Evolutionary conservation across 2,113 vertebrate species (phyloP).

Genomic region (Anoura caudifer): DNA sequence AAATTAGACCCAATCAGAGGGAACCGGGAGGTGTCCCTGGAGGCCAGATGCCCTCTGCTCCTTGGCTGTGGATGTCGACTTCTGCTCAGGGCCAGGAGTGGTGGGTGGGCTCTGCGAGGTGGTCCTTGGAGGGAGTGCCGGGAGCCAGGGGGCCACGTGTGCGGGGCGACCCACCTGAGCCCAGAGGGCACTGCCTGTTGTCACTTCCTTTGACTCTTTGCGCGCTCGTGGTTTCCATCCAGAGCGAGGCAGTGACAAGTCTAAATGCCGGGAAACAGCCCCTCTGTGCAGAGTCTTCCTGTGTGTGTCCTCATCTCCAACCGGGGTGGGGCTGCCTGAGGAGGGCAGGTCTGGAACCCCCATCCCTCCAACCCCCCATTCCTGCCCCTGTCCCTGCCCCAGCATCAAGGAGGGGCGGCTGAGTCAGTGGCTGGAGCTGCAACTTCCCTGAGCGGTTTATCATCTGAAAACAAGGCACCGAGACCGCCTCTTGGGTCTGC

Average conservation of each 20-base stretch:
- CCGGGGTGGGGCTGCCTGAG: too few species aligned
- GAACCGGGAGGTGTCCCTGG: constrained; percentile 25
- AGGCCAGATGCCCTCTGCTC: constrained; percentile 15
- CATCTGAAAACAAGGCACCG: not conserved
- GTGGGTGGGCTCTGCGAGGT: not conserved
- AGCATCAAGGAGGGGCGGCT: not conserved
- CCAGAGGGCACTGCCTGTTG: not conserved
- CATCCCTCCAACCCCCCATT: rapidly evolving
- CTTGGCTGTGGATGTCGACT: not conserved
- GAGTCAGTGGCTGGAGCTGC: too few species aligned
- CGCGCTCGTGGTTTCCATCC: not conserved
- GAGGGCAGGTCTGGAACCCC: not conserved
- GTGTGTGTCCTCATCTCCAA: rapidly evolving
- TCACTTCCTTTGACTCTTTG: not conserved
- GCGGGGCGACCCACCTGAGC: not conserved
- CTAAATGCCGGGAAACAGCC: not conserved
- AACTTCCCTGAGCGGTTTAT: not conserved
- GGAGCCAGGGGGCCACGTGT: not conserved
- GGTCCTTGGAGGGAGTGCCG: not conserved
- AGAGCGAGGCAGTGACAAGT: not conserved
- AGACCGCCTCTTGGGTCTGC: not conserved
- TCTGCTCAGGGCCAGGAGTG: not conserved
- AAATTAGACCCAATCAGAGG: constrained; percentile 53
- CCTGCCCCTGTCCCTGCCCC: too few species aligned
- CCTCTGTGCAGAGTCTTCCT: not conserved